These are phyloP conservation scores for Casuarius casuarius DNA, from an alignment of 2,113 vertebrate species.

Conservation along the genomic window DNA sequence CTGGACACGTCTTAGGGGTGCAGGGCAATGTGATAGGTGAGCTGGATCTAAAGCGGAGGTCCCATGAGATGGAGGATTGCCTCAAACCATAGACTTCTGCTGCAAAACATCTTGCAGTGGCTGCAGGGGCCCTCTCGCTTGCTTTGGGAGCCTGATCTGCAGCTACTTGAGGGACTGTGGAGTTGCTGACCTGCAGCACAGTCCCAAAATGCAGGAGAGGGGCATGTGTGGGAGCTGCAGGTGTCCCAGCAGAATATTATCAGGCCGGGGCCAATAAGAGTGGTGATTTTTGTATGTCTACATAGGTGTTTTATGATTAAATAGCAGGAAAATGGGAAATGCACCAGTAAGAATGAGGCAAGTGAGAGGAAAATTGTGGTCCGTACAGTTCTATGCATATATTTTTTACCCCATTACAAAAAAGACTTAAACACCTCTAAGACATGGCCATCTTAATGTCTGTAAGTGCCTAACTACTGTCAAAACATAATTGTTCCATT, in stretches of 20 bases:
- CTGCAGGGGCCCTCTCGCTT: background rate
- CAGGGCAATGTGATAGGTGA: background rate
- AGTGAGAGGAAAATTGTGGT: background rate
- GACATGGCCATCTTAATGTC: background rate
- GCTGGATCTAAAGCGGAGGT: background rate
- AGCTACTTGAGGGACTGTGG: background rate
- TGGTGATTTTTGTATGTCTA: background rate
- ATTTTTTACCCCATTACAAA: background rate
- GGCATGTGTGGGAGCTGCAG: rapidly evolving
- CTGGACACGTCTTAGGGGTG: rapidly evolving
- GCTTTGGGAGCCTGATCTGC: background rate
- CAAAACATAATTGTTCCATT: background rate
- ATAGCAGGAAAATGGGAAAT: background rate
- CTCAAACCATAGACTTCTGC: background rate
- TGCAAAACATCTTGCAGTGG: background rate
- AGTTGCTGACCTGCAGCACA: background rate
- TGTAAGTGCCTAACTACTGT: background rate
- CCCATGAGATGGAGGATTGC: background rate
- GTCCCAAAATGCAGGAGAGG: background rate
- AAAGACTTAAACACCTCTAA: background rate
- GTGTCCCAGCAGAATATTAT: rapidly evolving
- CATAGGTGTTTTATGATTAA: background rate
- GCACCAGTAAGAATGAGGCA: background rate
- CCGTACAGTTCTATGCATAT: background rate
- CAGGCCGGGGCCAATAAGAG: background rate